Conservation (phyloP, 2,113 vertebrate species). For the Clupea harengus region DNA sequence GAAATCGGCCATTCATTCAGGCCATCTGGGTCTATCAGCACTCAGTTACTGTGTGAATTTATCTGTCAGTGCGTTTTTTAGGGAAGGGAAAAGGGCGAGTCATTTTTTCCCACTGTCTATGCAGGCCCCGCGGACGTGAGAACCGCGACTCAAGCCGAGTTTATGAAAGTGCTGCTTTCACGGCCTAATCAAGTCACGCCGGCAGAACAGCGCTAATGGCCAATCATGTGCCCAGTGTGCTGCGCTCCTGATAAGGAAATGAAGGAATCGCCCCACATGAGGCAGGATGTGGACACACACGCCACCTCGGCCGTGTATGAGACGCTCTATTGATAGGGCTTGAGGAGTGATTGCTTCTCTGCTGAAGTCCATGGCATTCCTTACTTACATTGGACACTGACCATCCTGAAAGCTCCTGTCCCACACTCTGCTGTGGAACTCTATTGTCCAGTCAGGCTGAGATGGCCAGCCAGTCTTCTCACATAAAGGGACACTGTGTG, state of each 20-base stretch:
- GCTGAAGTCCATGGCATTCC: constrained; percentile 36
- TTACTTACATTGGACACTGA: constrained; percentile 30
- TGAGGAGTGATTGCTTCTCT: constrained; percentile 13
- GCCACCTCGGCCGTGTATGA: constrained; percentile 16
- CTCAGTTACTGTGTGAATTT: background rate
- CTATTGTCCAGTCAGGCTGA: constrained; percentile 29
- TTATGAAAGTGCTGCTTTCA: constrained; percentile 4
- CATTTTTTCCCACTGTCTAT: background rate
- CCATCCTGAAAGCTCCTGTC: constrained; percentile 27
- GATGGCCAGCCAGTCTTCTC: constrained; percentile 25
- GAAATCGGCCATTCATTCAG: background rate
- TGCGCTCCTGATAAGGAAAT: constrained; percentile 26
- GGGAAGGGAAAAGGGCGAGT: background rate
- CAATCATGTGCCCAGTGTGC: constrained; percentile 29
- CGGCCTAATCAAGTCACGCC: constrained; percentile 48
- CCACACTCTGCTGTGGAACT: constrained; percentile 30
- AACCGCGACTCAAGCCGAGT: background rate
- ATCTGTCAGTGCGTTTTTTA: background rate
- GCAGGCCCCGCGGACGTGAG: background rate
- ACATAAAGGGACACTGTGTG: constrained; percentile 30
- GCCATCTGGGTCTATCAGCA: background rate
- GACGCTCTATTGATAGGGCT: constrained; percentile 21
- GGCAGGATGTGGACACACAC: constrained; percentile 43
- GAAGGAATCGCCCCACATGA: constrained; percentile 22
- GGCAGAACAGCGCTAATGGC: constrained; percentile 34